phyloP scores from a whole-genome alignment of 1,140 invertebrate genomes.

The Ooceraea biroi region DNA sequence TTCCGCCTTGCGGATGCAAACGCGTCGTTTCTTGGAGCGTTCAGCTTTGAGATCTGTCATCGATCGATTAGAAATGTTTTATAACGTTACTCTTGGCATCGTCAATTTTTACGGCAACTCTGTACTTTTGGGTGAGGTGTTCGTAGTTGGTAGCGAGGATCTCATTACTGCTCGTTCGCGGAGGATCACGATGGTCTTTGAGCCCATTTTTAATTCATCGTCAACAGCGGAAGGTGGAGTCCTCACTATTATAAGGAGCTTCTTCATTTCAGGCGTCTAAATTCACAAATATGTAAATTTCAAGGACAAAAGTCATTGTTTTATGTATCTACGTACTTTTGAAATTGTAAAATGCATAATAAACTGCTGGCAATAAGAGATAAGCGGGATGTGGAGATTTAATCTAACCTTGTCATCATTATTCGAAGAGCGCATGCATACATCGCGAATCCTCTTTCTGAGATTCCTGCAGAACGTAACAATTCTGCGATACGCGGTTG shows the following conservation, averaged over 20 bases:
- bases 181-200: constrained; percentile 76
- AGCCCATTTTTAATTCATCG: constrained; percentile 71
- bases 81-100: background rate
- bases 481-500: constrained; percentile 11
- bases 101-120: background rate
- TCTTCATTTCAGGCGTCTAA: constrained; percentile 50
- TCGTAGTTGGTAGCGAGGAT: constrained; percentile 32
- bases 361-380: background rate
- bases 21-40: background rate
- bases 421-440: background rate
- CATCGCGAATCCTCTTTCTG: background rate
- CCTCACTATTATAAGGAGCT: constrained; percentile 73
- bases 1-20: background rate
- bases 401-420: constrained; percentile 27
- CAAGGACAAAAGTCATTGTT: background rate
- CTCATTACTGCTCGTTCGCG: constrained; percentile 67
- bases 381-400: background rate
- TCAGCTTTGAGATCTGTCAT: background rate
- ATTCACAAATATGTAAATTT: background rate
- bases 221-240: constrained; percentile 45
- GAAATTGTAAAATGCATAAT: background rate
- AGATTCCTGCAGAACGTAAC: constrained; percentile 42
- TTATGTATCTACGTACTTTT: background rate
- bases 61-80: background rate
- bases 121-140: constrained; percentile 7